These are phyloP conservation scores for Nyctereutes procyonoides DNA, from an alignment of 2,113 vertebrate genomes.

Conservation along the genomic window DNA sequence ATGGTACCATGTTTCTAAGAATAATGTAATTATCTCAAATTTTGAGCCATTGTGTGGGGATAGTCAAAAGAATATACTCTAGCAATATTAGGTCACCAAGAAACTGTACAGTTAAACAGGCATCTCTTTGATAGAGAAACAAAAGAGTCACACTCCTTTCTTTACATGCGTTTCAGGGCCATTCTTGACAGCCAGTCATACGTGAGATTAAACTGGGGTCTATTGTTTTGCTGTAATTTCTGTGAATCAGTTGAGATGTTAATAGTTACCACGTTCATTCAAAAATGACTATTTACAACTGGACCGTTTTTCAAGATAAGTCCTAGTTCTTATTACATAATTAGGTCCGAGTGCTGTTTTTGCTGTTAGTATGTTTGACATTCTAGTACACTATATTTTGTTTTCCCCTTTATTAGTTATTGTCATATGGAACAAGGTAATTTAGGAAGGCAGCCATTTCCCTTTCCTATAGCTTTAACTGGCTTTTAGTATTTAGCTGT, in stretches of 20 bases:
- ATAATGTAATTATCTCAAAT: neutral
- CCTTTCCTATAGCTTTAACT: neutral
- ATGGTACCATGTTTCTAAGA: neutral
- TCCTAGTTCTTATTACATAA: constrained; percentile 35
- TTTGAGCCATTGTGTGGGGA: constrained; percentile 4
- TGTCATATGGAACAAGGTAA: neutral
- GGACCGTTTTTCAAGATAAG: neutral
- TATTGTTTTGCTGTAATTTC: constrained; percentile 25
- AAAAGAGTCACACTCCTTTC: neutral
- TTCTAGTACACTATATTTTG: constrained; percentile 14
- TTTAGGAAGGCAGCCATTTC: constrained; percentile 50
- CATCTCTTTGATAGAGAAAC: constrained; percentile 42
- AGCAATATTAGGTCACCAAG: neutral
- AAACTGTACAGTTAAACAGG: constrained; percentile 23
- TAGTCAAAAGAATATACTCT: constrained; percentile 24
- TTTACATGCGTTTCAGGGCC: neutral
- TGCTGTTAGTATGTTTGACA: constrained; percentile 6
- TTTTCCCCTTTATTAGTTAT: constrained; percentile 6
- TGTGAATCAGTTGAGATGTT: constrained; percentile 19
- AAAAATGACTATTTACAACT: neutral
- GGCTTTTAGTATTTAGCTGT: constrained; percentile 29
- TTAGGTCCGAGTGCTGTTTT: neutral
- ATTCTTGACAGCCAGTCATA: neutral
- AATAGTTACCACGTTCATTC: neutral
- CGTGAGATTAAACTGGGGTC: neutral